Conservation (phyloP, 1,140 invertebrate genomes). For the Wasmannia auropunctata region DNA sequence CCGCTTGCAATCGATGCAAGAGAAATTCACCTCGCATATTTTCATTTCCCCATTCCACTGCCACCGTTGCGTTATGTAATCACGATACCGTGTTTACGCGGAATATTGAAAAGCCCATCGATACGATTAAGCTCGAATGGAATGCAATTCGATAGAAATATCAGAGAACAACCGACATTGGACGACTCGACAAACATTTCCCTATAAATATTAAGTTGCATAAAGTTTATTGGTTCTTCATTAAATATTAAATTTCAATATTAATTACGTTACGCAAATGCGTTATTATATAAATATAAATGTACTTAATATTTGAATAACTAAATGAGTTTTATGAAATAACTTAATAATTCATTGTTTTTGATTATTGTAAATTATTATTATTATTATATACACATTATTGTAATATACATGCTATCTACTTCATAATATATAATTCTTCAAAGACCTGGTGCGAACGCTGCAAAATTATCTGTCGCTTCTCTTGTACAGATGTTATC, state of each 20-base stretch:
- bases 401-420: background rate
- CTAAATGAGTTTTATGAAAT: background rate
- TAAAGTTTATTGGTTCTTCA: constrained; percentile 15
- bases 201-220: constrained; percentile 12
- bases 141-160: constrained; percentile 51
- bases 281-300: background rate
- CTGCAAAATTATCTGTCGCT: background rate
- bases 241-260: constrained; percentile 20
- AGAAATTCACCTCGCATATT: constrained; percentile 41
- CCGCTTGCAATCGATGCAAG: background rate
- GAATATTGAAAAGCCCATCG: constrained; percentile 52
- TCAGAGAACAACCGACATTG: constrained; percentile 18
- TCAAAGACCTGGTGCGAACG: background rate
- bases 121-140: constrained; percentile 42
- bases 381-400: background rate
- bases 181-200: constrained; percentile 17
- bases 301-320: constrained; percentile 1
- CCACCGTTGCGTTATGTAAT: constrained; percentile 37
- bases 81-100: constrained; percentile 32
- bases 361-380: background rate
- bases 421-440: background rate
- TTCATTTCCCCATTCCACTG: constrained; percentile 1
- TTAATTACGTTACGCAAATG: constrained; percentile 5
- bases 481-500: constrained; percentile 1
- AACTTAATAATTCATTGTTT: background rate